Evolutionary conservation across 2,113 vertebrate species (phyloP).

Genomic region (Tretioscincus oriximinensis): DNA sequence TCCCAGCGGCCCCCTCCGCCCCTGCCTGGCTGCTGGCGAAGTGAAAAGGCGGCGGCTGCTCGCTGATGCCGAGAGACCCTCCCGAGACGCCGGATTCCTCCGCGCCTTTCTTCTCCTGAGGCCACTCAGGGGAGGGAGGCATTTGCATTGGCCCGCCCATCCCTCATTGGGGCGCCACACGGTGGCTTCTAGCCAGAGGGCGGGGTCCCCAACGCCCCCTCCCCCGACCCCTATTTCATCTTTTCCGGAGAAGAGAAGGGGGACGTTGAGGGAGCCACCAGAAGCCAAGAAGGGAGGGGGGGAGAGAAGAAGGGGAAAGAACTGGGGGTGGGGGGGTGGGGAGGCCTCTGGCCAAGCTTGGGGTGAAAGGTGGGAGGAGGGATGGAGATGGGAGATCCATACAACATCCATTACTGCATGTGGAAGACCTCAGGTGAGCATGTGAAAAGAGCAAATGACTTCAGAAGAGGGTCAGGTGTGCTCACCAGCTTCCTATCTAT

Average conservation of each 20-base stretch:
- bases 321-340: too few relatives aligned
- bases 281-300: background rate
- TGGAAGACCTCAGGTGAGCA: background rate
- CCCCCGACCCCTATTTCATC: background rate
- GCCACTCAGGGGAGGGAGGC: constrained; percentile 62
- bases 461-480: background rate
- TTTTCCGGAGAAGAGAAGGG: background rate
- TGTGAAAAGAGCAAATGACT: background rate
- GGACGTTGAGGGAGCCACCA: background rate
- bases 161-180: constrained; percentile 68
- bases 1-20: constrained; percentile 44
- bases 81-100: constrained; percentile 68
- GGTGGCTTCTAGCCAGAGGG: constrained; percentile 59
- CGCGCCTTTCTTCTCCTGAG: constrained; percentile 64
- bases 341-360: background rate
- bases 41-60: constrained; percentile 34
- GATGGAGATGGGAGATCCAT: too few relatives aligned
- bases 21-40: constrained; percentile 21
- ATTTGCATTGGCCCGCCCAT: constrained; percentile 69
- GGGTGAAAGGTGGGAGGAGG: too few relatives aligned
- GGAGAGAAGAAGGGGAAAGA: background rate
- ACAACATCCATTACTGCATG: background rate
- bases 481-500: too few relatives aligned
- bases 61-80: constrained; percentile 64
- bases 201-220: constrained; percentile 61